These are phyloP conservation scores for Rhinatrema bivittatum DNA, from an alignment of 2,797 vertebrate species.

Conservation along the genomic window DNA sequence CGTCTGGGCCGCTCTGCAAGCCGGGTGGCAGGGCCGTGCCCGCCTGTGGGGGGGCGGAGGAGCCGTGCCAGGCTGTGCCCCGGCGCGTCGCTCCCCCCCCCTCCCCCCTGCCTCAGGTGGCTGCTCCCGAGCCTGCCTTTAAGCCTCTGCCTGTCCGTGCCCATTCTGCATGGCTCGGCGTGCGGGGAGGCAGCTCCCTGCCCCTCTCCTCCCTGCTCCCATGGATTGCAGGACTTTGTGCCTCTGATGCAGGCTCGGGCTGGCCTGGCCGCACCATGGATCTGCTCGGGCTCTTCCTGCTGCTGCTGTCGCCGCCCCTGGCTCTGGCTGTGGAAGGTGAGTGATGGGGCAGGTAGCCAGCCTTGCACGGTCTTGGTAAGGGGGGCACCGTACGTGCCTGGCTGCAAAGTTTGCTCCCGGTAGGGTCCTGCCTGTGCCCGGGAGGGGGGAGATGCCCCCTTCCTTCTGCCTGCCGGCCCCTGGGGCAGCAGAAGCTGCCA, in stretches of 20 bases:
- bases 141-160: constrained; percentile 1
- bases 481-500: constrained; percentile 35
- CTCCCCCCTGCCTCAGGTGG: neutral
- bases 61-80: constrained; percentile 8
- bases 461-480: neutral
- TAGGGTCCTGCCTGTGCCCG: neutral
- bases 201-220: constrained; percentile 15
- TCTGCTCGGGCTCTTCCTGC: constrained; percentile 43
- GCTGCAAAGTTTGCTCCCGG: constrained; percentile 35
- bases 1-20: constrained; percentile 3
- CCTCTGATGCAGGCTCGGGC: constrained; percentile 23
- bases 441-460: neutral
- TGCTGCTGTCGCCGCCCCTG: constrained; percentile 42
- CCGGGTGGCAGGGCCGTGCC: rapidly evolving
- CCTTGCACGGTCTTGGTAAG: neutral
- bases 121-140: too few relatives aligned
- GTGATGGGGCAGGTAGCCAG: constrained; percentile 7
- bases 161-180: constrained; percentile 26
- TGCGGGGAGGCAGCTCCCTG: constrained; percentile 31
- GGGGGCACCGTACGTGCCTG: constrained; percentile 11
- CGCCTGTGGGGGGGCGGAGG: neutral
- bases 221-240: constrained; percentile 35
- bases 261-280: constrained; percentile 39
- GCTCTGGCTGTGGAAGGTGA: constrained; percentile 54
- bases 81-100: too few relatives aligned